These are phyloP conservation scores for Apocrypta bakeri DNA, from an alignment of 1,140 invertebrate species.

Conservation along the genomic window DNA sequence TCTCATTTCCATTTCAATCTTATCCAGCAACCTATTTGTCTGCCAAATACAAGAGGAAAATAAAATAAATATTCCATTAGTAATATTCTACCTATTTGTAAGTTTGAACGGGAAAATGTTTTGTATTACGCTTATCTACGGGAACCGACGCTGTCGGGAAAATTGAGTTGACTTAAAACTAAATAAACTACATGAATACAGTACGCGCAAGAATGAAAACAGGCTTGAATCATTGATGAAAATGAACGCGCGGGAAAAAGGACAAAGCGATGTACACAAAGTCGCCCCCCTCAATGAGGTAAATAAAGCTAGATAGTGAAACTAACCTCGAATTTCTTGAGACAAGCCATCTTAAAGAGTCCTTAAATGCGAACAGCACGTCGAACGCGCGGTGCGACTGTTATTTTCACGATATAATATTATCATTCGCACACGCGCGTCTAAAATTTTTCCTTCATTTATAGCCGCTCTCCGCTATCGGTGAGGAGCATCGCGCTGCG, in stretches of 20 bases:
- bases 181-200: not conserved
- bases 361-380: not conserved
- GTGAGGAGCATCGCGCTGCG: not conserved
- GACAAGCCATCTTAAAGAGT: conserved; percentile 44
- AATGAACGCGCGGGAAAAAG: conserved; percentile 11
- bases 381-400: not conserved
- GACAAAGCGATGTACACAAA: conserved; percentile 24
- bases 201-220: not conserved
- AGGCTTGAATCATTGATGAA: not conserved
- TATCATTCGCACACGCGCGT: not conserved
- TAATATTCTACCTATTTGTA: no score
- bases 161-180: not conserved
- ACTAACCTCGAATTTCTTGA: conserved; percentile 47
- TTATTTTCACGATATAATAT: not conserved
- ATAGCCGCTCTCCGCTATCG: no score
- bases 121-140: no score
- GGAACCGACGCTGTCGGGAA: no score
- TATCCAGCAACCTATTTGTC: conserved; percentile 60
- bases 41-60: conserved; percentile 29
- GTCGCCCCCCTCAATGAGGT: not conserved
- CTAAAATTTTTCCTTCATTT: not conserved
- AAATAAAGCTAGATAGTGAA: not conserved
- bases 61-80: not conserved
- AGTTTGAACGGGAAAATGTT: no score
- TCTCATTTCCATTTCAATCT: conserved; percentile 65